phyloP scores from a whole-genome alignment of 2,113 vertebrate genomes.

The Oreochromis niloticus region DNA sequence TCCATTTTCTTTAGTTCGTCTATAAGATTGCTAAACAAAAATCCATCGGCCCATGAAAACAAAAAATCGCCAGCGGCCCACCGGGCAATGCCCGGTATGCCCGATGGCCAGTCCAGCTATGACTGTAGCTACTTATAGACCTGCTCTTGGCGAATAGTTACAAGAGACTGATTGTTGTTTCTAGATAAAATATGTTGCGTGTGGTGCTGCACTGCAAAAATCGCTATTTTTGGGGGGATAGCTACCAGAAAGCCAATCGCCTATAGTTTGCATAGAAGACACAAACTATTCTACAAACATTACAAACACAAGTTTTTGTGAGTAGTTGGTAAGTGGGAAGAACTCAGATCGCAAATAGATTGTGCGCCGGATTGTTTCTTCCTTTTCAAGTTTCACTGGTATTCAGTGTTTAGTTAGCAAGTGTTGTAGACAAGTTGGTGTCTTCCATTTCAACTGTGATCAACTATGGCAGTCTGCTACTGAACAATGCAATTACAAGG shows the following conservation, averaged over 20 bases:
- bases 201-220: fast-evolving
- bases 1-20: too few relatives aligned
- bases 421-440: background rate
- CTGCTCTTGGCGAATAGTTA: background rate
- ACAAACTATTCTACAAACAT: background rate
- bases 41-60: too few relatives aligned
- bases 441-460: background rate
- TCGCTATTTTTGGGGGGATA: fast-evolving
- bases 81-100: too few relatives aligned
- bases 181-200: background rate
- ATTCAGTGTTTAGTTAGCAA: background rate
- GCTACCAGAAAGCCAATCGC: background rate
- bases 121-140: background rate
- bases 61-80: too few relatives aligned
- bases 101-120: too few relatives aligned
- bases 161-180: background rate
- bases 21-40: too few relatives aligned
- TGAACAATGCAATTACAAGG: background rate
- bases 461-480: background rate
- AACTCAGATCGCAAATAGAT: background rate
- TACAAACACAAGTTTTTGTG: background rate
- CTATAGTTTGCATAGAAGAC: background rate
- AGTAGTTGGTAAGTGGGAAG: background rate
- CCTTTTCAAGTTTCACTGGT: background rate
- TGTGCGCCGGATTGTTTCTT: background rate